A percentile compares a stretch with the other conserved stretches of the same genome.
These are phyloP conservation scores for Platygyra sinensis DNA, from an alignment of 64 coral and sea anemone species.

Conservation along the genomic window DNA sequence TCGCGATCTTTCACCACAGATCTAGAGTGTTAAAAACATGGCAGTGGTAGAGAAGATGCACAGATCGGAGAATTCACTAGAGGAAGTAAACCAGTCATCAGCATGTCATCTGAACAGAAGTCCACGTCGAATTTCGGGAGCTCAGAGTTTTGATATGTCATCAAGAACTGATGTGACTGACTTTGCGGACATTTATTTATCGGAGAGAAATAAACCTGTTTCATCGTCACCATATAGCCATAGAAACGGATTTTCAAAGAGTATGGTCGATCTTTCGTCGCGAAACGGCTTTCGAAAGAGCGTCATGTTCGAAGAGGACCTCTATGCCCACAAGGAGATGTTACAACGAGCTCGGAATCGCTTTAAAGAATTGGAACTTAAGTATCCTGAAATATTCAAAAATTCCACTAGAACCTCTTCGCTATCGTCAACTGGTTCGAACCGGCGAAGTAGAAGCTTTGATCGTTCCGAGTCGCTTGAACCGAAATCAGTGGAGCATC, in stretches of 20 bases:
- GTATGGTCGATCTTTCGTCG: constrained; percentile 71
- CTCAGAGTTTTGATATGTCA: constrained; percentile 21
- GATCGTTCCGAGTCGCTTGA: constrained; percentile 19
- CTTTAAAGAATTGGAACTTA: constrained; percentile 85
- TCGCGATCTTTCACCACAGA: background rate
- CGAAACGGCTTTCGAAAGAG: constrained; percentile 39
- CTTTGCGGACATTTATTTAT: background rate
- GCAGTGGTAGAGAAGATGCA: background rate
- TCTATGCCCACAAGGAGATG: constrained; percentile 72
- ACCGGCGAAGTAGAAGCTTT: constrained; percentile 20
- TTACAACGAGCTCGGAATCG: constrained; percentile 72
- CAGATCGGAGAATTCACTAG: background rate
- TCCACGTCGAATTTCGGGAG: constrained; percentile 28
- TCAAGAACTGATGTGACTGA: background rate
- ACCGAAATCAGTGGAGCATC: constrained; percentile 37
- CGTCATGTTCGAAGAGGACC: constrained; percentile 84
- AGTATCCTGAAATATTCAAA: constrained; percentile 90
- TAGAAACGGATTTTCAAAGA: constrained; percentile 84
- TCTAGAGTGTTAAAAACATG: background rate
- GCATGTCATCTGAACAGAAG: background rate
- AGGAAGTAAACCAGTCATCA: background rate
- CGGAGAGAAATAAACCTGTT: background rate
- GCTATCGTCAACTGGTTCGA: constrained; percentile 50
- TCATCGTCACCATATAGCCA: constrained; percentile 7
- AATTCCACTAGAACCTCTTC: constrained; percentile 70